Percentiles rank a stretch among this genome's conserved stretches.
Evolutionary conservation across 2,113 vertebrate genomes (phyloP).

Genomic region (Brachirus orientalis): DNA sequence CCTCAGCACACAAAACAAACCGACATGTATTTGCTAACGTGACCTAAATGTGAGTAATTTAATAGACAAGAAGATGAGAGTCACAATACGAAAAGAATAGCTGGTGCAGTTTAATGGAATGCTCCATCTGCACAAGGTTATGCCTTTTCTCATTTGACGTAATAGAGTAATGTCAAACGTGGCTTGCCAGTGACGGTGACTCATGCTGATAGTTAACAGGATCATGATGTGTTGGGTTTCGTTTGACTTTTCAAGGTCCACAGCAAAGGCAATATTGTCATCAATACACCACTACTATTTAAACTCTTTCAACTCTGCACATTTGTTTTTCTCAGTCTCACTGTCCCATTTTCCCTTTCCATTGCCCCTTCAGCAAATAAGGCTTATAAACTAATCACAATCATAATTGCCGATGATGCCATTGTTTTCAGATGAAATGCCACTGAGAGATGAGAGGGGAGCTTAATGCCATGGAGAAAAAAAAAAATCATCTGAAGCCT

Average conservation of each 20-base stretch:
- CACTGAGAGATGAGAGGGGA: constrained; percentile 55
- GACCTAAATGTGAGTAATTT: background rate
- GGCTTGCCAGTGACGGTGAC: constrained; percentile 21
- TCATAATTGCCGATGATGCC: constrained; percentile 46
- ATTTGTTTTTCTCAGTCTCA: background rate
- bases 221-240: constrained; percentile 6
- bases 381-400: constrained; percentile 34
- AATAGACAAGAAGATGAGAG: constrained; percentile 13
- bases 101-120: constrained; percentile 16
- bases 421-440: constrained; percentile 66
- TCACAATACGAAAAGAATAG: background rate
- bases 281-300: constrained; percentile 1
- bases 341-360: background rate
- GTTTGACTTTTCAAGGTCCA: constrained; percentile 11
- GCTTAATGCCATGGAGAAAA: constrained; percentile 61
- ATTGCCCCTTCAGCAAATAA: constrained; percentile 12
- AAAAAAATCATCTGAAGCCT: constrained; percentile 67
- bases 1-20: constrained; percentile 39
- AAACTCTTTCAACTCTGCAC: background rate
- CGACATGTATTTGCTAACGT: background rate
- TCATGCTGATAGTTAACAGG: constrained; percentile 3
- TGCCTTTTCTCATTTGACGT: constrained; percentile 35
- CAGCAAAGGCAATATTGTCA: constrained; percentile 9
- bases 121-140: constrained; percentile 20
- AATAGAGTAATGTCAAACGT: constrained; percentile 50